phyloP scores from a whole-genome alignment of 2,113 vertebrate genomes.

The Varanus salvator region DNA sequence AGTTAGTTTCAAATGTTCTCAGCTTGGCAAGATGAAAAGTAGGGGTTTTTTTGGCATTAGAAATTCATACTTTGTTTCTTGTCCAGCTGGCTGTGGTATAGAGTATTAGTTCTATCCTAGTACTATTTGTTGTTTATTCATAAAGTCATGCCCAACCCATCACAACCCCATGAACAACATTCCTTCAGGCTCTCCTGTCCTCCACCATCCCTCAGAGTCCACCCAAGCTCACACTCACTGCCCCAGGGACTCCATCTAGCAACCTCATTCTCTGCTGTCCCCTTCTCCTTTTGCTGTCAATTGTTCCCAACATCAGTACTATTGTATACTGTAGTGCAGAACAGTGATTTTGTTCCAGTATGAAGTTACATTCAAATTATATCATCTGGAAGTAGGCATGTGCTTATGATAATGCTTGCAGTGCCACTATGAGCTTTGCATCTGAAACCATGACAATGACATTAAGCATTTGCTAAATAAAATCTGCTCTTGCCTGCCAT shows the following conservation, averaged over 20 bases:
- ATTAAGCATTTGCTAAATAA: constrained; percentile 68
- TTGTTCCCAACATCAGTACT: too few species aligned
- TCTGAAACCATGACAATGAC: constrained; percentile 66
- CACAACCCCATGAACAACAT: too few species aligned
- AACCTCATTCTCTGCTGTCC: too few species aligned
- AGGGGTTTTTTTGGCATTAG: not conserved
- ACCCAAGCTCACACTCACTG: too few species aligned
- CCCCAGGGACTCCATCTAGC: too few species aligned
- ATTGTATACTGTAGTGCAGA: not conserved
- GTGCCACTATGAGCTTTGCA: constrained; percentile 40
- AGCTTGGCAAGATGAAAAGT: not conserved
- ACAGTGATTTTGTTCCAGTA: not conserved
- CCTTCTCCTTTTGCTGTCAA: too few species aligned
- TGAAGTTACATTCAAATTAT: not conserved
- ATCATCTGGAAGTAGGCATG: not conserved
- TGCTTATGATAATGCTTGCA: constrained; percentile 53
- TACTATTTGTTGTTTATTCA: not conserved
- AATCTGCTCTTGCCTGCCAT: constrained; percentile 45
- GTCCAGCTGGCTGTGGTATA: not conserved
- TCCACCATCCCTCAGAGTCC: too few species aligned
- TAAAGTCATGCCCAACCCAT: too few species aligned
- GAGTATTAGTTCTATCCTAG: not conserved
- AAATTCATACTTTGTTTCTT: not conserved
- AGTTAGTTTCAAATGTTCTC: not conserved
- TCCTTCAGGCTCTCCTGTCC: too few species aligned